Base-by-base conservation (phyloP, 2,888 invertebrate genomes). In the Choristoneura rosaceana region DNA sequence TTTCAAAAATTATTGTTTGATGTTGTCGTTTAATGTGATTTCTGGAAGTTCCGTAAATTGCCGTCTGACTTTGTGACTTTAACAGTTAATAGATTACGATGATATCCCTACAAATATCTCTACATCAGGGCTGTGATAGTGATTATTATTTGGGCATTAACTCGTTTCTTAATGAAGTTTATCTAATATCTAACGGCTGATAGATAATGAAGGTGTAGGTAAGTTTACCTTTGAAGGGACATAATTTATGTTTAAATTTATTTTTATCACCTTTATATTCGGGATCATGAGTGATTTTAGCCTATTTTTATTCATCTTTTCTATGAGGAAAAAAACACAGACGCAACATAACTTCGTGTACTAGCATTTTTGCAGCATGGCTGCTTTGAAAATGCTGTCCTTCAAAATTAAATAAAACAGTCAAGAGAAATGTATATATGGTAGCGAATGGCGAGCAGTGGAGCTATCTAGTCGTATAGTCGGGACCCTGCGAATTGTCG, bases 1-100 rank as follows among this genome's bases (percentile, higher is more conserved):
- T 92, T 93, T 91, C 91, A 86, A 84, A 92, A 93, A 93, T 93
- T 93, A 93, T 93, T 92, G 91, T 92, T 92, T 93, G 91, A 93
- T 93, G 91, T 90, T 92, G 92, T 93, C 91, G 90, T 86, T 88
- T 86, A 86, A 86, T 86, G 87, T 86, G 84, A 85, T 86, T 87
- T 86, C 82, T 77, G 81, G 81, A 87, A 87, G 81, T 87, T 87
- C 76, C 80, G 83, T 85, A 85, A 87, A 89, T 87, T 80, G 82
- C 82, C 80, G 83, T 86, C 84, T 81, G 83, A 87, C 81, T 87
- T 85, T 84, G 85, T 83, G 82, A 84, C 84, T 82, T 88, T 90
- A 87, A 82, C 87, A 84, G 84, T 78, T 87, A 88, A 86, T 89
- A 85, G 84, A 81, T 84, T 84, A 82, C 74, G 79, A 78, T 81